Evolutionary conservation across 2,888 invertebrate genomes (phyloP).

Genomic region (Harmothoe impar): DNA sequence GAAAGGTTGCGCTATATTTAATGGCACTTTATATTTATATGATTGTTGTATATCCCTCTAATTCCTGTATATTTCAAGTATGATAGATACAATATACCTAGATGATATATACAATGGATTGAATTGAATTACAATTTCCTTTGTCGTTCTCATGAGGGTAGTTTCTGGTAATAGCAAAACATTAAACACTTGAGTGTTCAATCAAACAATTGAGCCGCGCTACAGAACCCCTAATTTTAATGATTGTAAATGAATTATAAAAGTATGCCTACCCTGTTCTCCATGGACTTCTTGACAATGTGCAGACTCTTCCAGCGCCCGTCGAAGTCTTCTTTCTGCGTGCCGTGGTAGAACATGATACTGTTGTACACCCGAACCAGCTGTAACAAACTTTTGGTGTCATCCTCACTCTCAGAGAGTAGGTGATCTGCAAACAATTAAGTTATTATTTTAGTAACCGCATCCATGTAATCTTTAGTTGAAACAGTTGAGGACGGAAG

Average conservation of each 20-base stretch:
- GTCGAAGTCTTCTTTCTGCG: conserved; percentile 86
- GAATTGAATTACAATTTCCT: no score
- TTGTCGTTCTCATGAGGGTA: no score
- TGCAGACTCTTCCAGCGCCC: conserved; percentile 88
- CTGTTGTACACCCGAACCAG: conserved; percentile 88
- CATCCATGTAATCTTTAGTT: no score
- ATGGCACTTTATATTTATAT: no score
- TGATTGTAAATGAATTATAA: not conserved
- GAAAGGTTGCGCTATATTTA: not conserved
- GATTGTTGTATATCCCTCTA: no score
- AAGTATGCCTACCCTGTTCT: conserved; percentile 79
- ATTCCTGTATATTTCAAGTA: no score
- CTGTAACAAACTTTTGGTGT: conserved; percentile 89
- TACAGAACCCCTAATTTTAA: no score
- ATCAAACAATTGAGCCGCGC: no score
- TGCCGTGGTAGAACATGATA: conserved; percentile 86
- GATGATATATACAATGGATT: no score
- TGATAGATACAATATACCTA: no score
- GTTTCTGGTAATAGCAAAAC: no score
- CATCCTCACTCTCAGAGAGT: conserved; percentile 89
- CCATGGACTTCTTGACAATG: conserved; percentile 84
- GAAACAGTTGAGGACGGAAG: not conserved
- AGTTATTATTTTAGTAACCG: not conserved
- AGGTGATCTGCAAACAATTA: conserved; percentile 85
- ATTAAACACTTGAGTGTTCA: no score